Evolutionary conservation across 1,140 invertebrate genomes (phyloP).

Genomic region (Drosophila subpulchrella): DNA sequence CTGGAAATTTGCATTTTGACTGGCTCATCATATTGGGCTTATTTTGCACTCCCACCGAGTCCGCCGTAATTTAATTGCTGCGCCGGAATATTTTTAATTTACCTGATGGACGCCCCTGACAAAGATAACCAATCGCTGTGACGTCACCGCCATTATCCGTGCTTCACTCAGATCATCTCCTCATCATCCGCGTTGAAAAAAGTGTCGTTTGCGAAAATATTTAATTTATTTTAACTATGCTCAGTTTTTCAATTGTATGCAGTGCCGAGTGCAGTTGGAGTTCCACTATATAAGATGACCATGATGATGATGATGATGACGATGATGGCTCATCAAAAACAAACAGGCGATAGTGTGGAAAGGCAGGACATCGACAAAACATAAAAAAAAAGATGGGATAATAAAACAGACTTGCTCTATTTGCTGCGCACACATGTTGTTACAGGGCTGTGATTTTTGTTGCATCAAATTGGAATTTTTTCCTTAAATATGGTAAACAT

Average conservation of each 20-base stretch:
- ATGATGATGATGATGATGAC: constrained; percentile 19
- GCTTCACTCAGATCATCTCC: constrained; percentile 33
- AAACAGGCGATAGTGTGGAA: constrained; percentile 51
- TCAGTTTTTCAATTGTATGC: constrained; percentile 27
- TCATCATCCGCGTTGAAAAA: constrained; percentile 34
- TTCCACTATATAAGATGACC: constrained; percentile 37
- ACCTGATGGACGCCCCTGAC: constrained; percentile 40
- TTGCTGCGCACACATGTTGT: constrained; percentile 21
- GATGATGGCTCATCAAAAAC: constrained; percentile 52
- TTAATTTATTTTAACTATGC: constrained; percentile 62
- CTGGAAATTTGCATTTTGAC: constrained; percentile 50
- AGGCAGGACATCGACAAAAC: neutral
- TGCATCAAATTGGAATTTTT: constrained; percentile 55
- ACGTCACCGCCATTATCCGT: constrained; percentile 12
- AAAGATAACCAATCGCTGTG: constrained; percentile 14
- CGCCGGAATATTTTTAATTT: constrained; percentile 46
- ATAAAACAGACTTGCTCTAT: constrained; percentile 33
- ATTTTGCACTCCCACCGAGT: neutral
- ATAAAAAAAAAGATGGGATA: constrained; percentile 9
- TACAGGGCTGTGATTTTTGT: constrained; percentile 40
- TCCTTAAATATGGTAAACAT: constrained; percentile 59
- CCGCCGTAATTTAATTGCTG: constrained; percentile 44
- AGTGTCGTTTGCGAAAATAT: constrained; percentile 45
- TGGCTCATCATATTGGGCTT: constrained; percentile 37
- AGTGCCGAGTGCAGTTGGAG: constrained; percentile 10